Evolutionary conservation across 2,113 vertebrate species (phyloP).

Genomic region (Verasper variegatus): DNA sequence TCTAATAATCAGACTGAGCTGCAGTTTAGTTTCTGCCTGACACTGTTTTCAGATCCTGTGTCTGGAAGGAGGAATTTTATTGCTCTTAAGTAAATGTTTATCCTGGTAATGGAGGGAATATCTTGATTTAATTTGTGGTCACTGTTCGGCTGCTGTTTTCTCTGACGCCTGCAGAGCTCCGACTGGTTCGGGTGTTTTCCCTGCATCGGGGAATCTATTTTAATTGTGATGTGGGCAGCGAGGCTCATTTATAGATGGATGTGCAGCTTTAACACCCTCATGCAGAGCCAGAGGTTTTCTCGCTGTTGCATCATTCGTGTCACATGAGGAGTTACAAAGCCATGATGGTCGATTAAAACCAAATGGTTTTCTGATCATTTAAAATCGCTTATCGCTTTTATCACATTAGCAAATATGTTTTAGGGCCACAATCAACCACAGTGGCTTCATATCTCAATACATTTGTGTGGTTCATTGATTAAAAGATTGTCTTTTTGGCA

Average conservation of each 20-base stretch:
- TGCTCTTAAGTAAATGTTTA: background rate
- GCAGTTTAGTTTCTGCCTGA: background rate
- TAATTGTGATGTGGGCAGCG: background rate
- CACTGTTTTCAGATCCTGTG: background rate
- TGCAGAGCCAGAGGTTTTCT: too few relatives aligned
- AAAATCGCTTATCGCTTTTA: too few relatives aligned
- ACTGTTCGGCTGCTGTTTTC: background rate
- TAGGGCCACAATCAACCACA: too few relatives aligned
- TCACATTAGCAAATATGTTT: too few relatives aligned
- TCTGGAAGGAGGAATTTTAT: background rate
- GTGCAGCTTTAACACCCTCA: background rate
- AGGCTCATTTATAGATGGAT: background rate
- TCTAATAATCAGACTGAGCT: too few relatives aligned
- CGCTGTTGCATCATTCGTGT: too few relatives aligned
- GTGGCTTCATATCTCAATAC: too few relatives aligned
- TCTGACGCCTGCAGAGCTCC: background rate
- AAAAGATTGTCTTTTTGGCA: background rate
- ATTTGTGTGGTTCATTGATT: too few relatives aligned
- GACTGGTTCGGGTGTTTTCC: background rate
- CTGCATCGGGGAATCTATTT: background rate
- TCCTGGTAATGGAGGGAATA: background rate
- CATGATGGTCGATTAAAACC: too few relatives aligned
- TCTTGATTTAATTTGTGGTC: background rate
- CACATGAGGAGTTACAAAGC: too few relatives aligned
- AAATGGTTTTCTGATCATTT: too few relatives aligned